Base-by-base conservation (phyloP, 2,797 vertebrate species). In the Enteromius viviparus region DNA sequence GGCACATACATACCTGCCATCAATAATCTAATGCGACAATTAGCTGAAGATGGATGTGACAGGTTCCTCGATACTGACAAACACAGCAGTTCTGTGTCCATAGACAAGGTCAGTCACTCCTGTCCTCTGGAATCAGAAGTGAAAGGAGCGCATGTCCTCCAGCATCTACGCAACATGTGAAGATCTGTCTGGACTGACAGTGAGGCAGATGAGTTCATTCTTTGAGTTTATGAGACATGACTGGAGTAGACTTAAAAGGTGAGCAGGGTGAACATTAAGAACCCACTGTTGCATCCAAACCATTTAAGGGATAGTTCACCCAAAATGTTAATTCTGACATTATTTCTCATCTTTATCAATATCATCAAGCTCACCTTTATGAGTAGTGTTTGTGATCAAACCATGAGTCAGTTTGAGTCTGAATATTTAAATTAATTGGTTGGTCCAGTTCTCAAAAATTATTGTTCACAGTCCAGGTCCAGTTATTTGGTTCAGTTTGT, bases 1-100 rank as follows among this genome's bases (percentile, higher is more conserved):
- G 70, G 58, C 21, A 49, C 40, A 53, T 62, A 82, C 47, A 55
- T 85, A 87, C 81, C 81, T 80, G 84, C 72, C 84, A 76, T 85
- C 85, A 81, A 87, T 88, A 90, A 89, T 84, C 76, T 79, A 82
- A 83, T 83, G 83, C 40, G 79, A 83, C 80, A 90, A 71, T 80
- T 84, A 86, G 58, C 70, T 23, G 32, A 83, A 80, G 87, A 88
- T 82, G 82, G 81, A 88, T 84, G 80, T 40, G 78, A 51, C 66
- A 8, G 71, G 7, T 40, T 78, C 37, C 47, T 26, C 37, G 51
- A 69, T 65, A 82, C 77, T 70, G 77, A 77, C 69, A 78, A 77
- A 64, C 81, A 71, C 70, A 78, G 68, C 49, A 47, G 70, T 78
- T 72, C 29, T 55, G 55, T 55, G 77, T 78, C 77, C 77, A 83